Base-by-base conservation (phyloP, 2,113 vertebrate species). In the Neodon shergylaensis region DNA sequence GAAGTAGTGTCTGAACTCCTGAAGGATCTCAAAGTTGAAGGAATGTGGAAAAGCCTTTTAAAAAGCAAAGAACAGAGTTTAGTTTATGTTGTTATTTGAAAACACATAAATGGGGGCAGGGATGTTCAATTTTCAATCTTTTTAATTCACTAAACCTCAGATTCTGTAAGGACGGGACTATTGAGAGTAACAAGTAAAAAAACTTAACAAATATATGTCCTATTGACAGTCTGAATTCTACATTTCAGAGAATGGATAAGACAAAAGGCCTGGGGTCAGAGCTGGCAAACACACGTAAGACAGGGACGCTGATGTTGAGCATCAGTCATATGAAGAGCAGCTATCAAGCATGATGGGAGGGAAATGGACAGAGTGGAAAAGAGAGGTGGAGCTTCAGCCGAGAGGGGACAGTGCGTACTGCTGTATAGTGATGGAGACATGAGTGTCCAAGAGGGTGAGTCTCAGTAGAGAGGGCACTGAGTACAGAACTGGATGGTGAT, bases 321-420 rank as follows among this genome's bases (percentile, higher is more conserved):
- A 42, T 28, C 0, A 0, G 4, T 65, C 10, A 36, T 3, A 1
- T 1, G 33, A 11, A 14, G 17, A 21, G 3, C 0, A 10, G 21
- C 19, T 7, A n/a, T 8, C 2, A 13, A 68, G 10, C 11, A 21
- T 66, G 21, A 8, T 2, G 11, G 26, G 65, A 5, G 12, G 26
- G 33, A 42, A 26, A 17, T 5, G 24, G 28, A 19, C 5, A 10
- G 39, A 49, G 1, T 12, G 8, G 6, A 5, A 3, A 10, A 74
- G 36, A n/a, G 33, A 52, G 10, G 26, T 52, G 21, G 11, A 6
- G 7, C 21, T 19, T 44, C 39, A 66, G n/a, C 24, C 44, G 52
- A 76, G 66, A 44, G 10, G 52, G 44, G 1, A 74, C 26, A 31
- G 6, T 26, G 13, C 12, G 49, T 13, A 17, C 3, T 31, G 44